phyloP scores from a whole-genome alignment of 2,113 vertebrate species.

The Tretioscincus oriximinensis region DNA sequence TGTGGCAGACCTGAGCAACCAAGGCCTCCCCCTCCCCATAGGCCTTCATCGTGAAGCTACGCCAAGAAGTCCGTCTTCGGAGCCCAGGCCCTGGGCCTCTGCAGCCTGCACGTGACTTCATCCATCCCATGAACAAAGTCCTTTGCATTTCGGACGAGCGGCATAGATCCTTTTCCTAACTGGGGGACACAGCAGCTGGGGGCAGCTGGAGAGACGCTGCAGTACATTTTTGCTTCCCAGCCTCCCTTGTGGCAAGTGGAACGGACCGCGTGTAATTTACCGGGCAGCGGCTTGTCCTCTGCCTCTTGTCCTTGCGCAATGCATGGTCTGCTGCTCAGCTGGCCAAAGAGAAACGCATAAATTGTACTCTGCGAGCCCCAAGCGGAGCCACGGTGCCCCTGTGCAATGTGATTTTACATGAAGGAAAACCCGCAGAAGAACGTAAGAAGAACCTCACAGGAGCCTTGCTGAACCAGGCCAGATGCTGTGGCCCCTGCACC shows the following conservation, averaged over 20 bases:
- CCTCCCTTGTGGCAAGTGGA: accelerated
- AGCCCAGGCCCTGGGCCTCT: no score
- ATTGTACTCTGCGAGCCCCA: neutral
- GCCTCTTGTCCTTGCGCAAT: neutral
- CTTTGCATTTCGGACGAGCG: neutral
- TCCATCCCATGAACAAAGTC: accelerated
- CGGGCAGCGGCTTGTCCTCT: neutral
- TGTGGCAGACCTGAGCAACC: no score
- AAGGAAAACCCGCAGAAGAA: no score
- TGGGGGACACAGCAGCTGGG: accelerated
- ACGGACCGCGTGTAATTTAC: accelerated
- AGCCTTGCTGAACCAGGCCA: no score
- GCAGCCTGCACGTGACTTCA: no score
- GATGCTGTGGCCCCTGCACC: no score
- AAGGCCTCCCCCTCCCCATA: no score
- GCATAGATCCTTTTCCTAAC: accelerated
- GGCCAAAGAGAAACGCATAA: conserved; percentile 16
- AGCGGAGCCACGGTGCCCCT: neutral
- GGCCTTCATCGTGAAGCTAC: no score
- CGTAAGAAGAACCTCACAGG: no score
- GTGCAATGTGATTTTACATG: neutral
- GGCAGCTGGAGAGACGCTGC: neutral
- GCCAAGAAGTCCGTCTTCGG: no score
- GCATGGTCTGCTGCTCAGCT: neutral
- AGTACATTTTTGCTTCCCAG: neutral